These are phyloP conservation scores for Polyommatus icarus DNA, from an alignment of 2,888 invertebrate genomes.

Conservation along the genomic window DNA sequence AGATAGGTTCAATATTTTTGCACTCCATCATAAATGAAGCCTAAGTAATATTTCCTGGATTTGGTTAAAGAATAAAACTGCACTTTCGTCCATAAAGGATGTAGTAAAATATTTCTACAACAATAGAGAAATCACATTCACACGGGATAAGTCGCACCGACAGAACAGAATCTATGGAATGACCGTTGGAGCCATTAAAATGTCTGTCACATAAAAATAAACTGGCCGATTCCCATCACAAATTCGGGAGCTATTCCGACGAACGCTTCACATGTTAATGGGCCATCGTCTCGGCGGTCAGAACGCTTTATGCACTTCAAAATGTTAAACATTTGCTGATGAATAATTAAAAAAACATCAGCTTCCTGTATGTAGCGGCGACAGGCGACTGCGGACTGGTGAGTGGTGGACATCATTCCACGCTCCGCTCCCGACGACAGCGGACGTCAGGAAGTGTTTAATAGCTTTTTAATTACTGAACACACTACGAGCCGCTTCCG, in stretches of 20 bases:
- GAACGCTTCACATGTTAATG: neutral
- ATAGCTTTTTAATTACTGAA: slow-evolving; percentile 35
- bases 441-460: slow-evolving; percentile 41
- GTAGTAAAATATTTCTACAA: neutral
- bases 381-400: neutral
- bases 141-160: neutral
- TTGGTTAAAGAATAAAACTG: neutral
- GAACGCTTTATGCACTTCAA: neutral
- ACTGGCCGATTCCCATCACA: neutral
- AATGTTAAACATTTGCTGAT: neutral
- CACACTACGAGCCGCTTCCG: slow-evolving; percentile 15
- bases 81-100: neutral
- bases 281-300: neutral
- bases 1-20: neutral
- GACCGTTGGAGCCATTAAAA: neutral
- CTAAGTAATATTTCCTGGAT: neutral
- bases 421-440: slow-evolving; percentile 35
- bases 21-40: neutral
- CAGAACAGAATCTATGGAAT: neutral
- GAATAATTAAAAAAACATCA: neutral
- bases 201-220: neutral
- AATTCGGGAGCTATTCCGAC: slow-evolving; percentile 1
- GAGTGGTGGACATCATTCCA: slow-evolving; percentile 34
- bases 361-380: neutral
- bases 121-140: neutral